Percentiles rank a stretch among this genome's conserved stretches.
phyloP scores from a whole-genome alignment of 2,888 invertebrate species.

The Periphyllus acericola region DNA sequence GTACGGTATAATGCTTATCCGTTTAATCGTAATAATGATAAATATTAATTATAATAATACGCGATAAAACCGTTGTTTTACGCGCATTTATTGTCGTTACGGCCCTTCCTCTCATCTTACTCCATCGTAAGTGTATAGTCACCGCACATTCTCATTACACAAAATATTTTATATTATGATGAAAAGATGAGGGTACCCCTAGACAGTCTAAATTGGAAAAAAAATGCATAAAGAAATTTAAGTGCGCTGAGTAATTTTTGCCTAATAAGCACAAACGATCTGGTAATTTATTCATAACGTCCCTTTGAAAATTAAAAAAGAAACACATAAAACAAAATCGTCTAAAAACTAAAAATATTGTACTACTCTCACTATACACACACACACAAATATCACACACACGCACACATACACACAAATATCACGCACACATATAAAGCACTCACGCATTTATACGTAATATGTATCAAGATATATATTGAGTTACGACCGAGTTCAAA shows the following conservation, averaged over 20 bases:
- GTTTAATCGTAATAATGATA: neutral
- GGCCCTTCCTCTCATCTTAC: neutral
- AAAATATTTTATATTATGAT: neutral
- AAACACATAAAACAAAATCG: neutral
- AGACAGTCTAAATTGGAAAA: neutral
- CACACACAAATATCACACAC: too few relatives aligned
- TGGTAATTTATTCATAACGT: neutral
- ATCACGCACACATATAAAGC: too few relatives aligned
- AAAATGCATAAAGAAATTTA: neutral
- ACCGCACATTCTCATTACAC: neutral
- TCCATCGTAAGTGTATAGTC: too few relatives aligned
- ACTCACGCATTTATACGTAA: too few relatives aligned
- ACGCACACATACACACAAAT: neutral
- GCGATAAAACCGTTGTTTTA: too few relatives aligned
- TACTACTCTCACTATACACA: neutral
- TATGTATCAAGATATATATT: neutral
- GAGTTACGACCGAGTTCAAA: neutral
- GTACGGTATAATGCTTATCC: too few relatives aligned
- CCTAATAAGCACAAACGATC: conserved; percentile 14
- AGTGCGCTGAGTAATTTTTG: neutral
- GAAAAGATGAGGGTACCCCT: conserved; percentile 13
- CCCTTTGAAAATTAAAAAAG: neutral
- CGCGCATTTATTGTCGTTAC: too few relatives aligned
- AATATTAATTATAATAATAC: neutral
- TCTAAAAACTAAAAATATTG: neutral